Evolutionary conservation across 2,888 invertebrate genomes (phyloP).

Genomic region (Plemyria rubiginata): DNA sequence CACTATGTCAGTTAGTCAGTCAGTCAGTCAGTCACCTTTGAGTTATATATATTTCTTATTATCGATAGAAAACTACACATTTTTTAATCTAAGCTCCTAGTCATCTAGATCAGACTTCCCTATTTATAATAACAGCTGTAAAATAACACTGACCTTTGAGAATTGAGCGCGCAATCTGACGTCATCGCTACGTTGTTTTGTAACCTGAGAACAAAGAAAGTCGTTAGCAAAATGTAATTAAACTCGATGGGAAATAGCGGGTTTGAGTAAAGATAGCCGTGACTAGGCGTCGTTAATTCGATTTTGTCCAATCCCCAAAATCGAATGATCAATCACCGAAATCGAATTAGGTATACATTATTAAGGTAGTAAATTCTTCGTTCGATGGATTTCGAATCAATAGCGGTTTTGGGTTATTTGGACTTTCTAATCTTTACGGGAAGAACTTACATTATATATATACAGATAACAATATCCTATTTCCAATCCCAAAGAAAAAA

Average conservation of each 20-base stretch:
- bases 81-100: no score
- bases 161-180: slow-evolving; percentile 74
- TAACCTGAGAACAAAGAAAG: slow-evolving; percentile 51
- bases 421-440: not conserved
- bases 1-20: no score
- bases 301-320: not conserved
- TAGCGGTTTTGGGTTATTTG: not conserved
- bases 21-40: no score
- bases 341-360: not conserved
- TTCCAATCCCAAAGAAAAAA: no score
- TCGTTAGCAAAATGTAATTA: slow-evolving; percentile 7
- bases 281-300: not conserved
- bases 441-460: no score
- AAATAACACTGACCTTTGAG: slow-evolving; percentile 66
- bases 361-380: not conserved
- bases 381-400: not conserved
- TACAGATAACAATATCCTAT: no score
- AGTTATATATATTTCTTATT: no score
- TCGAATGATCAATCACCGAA: not conserved
- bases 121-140: not conserved
- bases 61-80: no score
- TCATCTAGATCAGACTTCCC: not conserved
- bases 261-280: not conserved
- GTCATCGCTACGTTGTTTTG: slow-evolving; percentile 56
- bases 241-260: not conserved